Percentiles rank a stretch among this genome's conserved stretches.
These are phyloP conservation scores for Eupithecia pulchellata DNA, from an alignment of 2,888 invertebrate genomes.

Conservation along the genomic window DNA sequence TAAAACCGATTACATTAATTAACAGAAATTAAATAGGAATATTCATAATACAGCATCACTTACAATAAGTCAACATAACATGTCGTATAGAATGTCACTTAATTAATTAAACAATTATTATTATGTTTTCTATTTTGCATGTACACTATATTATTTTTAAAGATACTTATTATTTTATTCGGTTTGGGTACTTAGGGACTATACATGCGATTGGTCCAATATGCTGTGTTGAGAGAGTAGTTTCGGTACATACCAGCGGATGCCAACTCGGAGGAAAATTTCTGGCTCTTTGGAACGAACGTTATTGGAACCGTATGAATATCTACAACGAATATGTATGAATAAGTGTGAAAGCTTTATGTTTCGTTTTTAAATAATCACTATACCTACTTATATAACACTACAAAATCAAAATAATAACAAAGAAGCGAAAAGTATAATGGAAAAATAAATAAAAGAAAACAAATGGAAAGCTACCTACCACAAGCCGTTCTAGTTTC, in stretches of 20 bases:
- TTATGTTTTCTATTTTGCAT: too few species aligned
- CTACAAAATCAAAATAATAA: background rate
- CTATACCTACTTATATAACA: background rate
- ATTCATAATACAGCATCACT: too few species aligned
- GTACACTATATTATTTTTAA: too few species aligned
- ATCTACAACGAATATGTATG: conserved; percentile 58
- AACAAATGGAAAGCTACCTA: background rate
- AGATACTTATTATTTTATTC: background rate
- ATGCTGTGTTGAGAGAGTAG: conserved; percentile 91
- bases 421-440: background rate
- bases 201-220: conserved; percentile 52
- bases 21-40: too few species aligned
- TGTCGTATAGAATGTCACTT: too few species aligned
- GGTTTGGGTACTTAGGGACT: background rate
- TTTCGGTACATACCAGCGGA: conserved; percentile 93
- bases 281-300: conserved; percentile 89
- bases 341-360: background rate
- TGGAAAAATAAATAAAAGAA: background rate
- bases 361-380: background rate
- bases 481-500: background rate
- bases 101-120: too few species aligned
- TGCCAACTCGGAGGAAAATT: conserved; percentile 88
- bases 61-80: too few species aligned
- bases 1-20: too few species aligned
- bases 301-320: conserved; percentile 88